Base-by-base conservation (phyloP, 2,888 invertebrate genomes). In the Plutella xylostella region DNA sequence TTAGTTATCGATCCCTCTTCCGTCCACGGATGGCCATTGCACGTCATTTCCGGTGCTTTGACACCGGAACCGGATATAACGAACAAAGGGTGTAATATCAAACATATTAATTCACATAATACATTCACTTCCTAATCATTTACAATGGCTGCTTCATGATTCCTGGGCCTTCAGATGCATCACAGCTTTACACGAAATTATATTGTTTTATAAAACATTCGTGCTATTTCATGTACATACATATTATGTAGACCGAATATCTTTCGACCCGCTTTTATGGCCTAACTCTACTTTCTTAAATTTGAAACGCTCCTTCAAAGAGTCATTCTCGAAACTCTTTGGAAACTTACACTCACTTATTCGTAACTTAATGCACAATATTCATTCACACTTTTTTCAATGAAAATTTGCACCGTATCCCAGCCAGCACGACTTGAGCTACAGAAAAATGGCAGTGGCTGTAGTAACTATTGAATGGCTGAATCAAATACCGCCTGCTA, bases 11-110 rank as follows among this genome's bases (percentile, higher is more conserved):
- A 34, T 15, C 7, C 17, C n/a, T 9, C 19, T 21, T 19, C 11
- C 12, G 38, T 6, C 14, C 38, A 19, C 19, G 38, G 67, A 55
- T 57, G 57, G 55, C 51, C 53, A 55, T 42, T 52, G 50, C 55
- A 61, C 57, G 59, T 65, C 55, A 65, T 59, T 61, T 72, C 72
- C 72, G 63, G 60, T 49, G 50, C 50, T 56, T 58, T 55, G 50
- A 49, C 51, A 58, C 62, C 49, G 68, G 67, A 63, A 61, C 53
- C 38, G 50, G 50, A 49, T 44, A 41, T 50, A 38, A 38, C 39
- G 37, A 45, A 42, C 48, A 43, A 39, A 51, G 56, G 39, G n/a
- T n/a, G n/a, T n/a, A n/a, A n/a, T n/a, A n/a, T n/a, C n/a, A n/a
- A n/a, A n/a, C n/a, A n/a, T n/a, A n/a, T n/a, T n/a, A n/a, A n/a